Conservation (phyloP, 2,888 invertebrate species). For the Lasiommata megera region DNA sequence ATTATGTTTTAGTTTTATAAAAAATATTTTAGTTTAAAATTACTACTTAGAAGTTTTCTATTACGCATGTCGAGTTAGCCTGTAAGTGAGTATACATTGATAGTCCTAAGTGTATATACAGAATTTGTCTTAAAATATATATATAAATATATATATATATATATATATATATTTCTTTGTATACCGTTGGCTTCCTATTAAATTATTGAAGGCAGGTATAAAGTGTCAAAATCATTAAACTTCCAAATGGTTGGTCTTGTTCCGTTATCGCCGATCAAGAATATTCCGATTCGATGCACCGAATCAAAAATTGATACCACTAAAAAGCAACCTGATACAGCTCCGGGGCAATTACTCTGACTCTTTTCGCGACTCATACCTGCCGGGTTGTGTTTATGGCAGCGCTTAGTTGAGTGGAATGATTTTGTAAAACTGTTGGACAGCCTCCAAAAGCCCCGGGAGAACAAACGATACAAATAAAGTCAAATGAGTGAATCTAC, state of each 20-base stretch:
- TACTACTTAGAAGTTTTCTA: too few relatives aligned
- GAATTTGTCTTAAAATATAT: too few relatives aligned
- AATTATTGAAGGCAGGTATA: too few relatives aligned
- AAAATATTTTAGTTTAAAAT: too few relatives aligned
- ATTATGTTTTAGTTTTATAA: too few relatives aligned
- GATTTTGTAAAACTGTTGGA: constrained; percentile 81
- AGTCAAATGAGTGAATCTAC: constrained; percentile 73
- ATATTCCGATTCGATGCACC: constrained; percentile 18
- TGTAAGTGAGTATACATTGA: too few relatives aligned
- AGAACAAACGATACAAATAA: constrained; percentile 76
- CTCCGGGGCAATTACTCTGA: constrained; percentile 72
- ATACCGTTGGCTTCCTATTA: too few relatives aligned
- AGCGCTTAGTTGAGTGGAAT: constrained; percentile 81
- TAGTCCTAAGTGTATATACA: too few relatives aligned
- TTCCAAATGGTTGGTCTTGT: background rate
- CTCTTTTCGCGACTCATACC: constrained; percentile 76
- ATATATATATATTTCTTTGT: too few relatives aligned
- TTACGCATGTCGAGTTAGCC: too few relatives aligned
- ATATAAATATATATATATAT: too few relatives aligned
- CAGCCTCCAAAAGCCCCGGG: constrained; percentile 66
- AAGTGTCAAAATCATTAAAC: background rate
- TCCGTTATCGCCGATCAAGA: background rate
- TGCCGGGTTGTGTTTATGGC: constrained; percentile 78
- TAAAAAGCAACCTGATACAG: constrained; percentile 53
- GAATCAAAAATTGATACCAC: constrained; percentile 54